Conservation (phyloP, 2,888 invertebrate genomes). For the Drosophila flavopinicola region DNA sequence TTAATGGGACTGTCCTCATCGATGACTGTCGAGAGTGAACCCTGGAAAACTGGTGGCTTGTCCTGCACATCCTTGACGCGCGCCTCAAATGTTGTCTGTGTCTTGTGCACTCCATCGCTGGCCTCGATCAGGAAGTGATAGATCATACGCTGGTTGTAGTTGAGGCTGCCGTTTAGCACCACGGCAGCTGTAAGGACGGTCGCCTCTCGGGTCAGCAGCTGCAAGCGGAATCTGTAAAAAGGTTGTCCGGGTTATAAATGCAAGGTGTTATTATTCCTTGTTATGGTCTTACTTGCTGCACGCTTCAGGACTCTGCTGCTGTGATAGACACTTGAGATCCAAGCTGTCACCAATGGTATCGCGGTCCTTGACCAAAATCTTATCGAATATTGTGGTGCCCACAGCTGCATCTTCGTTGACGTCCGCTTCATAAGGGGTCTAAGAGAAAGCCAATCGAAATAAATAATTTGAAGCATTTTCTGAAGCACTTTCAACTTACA, state of each 20-base stretch:
- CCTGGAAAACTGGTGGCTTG: constrained; percentile 92
- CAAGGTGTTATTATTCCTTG: background rate
- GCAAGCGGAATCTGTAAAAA: constrained; percentile 78
- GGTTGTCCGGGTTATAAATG: background rate
- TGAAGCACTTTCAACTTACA: constrained; percentile 83
- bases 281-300: constrained; percentile 80
- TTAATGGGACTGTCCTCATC: constrained; percentile 94
- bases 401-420: constrained; percentile 91
- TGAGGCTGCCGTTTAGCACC: constrained; percentile 88
- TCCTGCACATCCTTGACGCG: constrained; percentile 94
- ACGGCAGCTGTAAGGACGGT: constrained; percentile 90
- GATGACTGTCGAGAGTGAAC: constrained; percentile 91
- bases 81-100: constrained; percentile 90
- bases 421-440: constrained; percentile 92
- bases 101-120: constrained; percentile 91
- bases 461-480: background rate
- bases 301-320: constrained; percentile 84
- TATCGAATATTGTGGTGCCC: constrained; percentile 89
- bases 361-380: constrained; percentile 90
- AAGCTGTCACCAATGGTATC: constrained; percentile 93
- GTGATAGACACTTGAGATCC: constrained; percentile 88
- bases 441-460: constrained; percentile 66
- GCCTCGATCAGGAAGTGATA: constrained; percentile 91
- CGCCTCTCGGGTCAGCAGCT: constrained; percentile 84
- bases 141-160: constrained; percentile 91